Percentiles rank a stretch among this genome's conserved stretches.
Evolutionary conservation across 2,797 vertebrate genomes (phyloP).

Genomic region (Sitta carolinensis): DNA sequence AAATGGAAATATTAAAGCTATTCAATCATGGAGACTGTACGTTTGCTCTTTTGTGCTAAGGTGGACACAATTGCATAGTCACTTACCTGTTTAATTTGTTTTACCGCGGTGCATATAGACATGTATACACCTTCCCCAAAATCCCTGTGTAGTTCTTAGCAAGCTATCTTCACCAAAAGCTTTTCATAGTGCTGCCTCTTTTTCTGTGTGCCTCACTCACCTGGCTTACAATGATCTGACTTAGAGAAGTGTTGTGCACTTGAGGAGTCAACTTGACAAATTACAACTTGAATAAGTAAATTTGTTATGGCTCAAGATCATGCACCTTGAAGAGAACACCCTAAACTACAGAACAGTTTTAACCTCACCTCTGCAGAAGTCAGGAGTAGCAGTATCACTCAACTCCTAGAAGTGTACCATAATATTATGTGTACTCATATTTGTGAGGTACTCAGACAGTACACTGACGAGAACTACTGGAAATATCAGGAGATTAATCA

Average conservation of each 20-base stretch:
- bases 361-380: background rate
- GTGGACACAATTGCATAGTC: background rate
- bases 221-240: background rate
- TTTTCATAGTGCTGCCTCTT: background rate
- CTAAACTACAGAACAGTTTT: background rate
- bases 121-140: background rate
- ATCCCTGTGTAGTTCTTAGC: background rate
- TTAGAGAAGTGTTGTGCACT: background rate
- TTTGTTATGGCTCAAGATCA: background rate
- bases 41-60: background rate
- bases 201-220: background rate
- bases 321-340: background rate
- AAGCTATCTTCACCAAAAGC: background rate
- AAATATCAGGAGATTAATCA: background rate
- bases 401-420: background rate
- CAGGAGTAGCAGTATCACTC: background rate
- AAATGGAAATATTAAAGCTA: background rate
- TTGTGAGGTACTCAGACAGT: background rate
- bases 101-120: background rate
- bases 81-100: background rate
- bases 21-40: background rate
- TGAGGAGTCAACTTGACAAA: background rate
- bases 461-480: background rate
- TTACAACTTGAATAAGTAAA: background rate
- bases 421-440: background rate